Base-by-base conservation (phyloP, 1,140 invertebrate species). In the Fopius arisanus region DNA sequence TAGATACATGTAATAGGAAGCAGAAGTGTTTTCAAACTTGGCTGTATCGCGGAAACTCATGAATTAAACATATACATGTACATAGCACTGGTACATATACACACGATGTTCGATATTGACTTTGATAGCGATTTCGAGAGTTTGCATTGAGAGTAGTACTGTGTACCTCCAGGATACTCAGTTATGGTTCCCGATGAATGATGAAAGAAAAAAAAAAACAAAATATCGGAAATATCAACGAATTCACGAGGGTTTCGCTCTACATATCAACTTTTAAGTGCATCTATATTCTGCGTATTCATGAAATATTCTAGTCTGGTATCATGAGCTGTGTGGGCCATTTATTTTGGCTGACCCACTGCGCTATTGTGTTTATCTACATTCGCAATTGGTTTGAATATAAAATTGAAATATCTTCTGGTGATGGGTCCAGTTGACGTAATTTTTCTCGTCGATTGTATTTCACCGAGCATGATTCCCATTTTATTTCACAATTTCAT, bases 21-120 rank as follows among this genome's bases (percentile, higher is more conserved):
- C 28, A 28, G 26, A 70, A 51, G 26, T 70, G 43, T 51, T 54
- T 51, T 48, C n/a, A 70, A 51, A 29, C 41, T 59, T 54, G 21
- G 6, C n/a, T 26, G 59, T 63, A 59, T 40, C 62, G 12, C n/a
- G 23, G 16, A 48, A 31, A 72, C 26, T 72, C 70, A 72, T 72
- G 62, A 31, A 72, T 72, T 72, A 72, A 65, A 72, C 59, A 72
- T 72, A 40, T 59, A 65, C n/a, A 70, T 51, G 43, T 51, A 51
- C 43, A 51, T 19, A 51, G 43, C 7, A 51, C 43, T 5, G n/a
- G 19, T 12, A 14, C 41, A 48, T 48, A 14, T 48, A 48, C 6
- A 21, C 43, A 51, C n/a, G n/a, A 21, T 51, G 43, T 51, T 51
- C 19, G 43, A 51, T 51, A 51, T 51, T 51, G 43, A 51, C 43